A percentile compares a stretch with the other conserved stretches of the same genome.
These are phyloP conservation scores for Drosophila arawakana DNA, from an alignment of 1,140 invertebrate species.

Conservation along the genomic window DNA sequence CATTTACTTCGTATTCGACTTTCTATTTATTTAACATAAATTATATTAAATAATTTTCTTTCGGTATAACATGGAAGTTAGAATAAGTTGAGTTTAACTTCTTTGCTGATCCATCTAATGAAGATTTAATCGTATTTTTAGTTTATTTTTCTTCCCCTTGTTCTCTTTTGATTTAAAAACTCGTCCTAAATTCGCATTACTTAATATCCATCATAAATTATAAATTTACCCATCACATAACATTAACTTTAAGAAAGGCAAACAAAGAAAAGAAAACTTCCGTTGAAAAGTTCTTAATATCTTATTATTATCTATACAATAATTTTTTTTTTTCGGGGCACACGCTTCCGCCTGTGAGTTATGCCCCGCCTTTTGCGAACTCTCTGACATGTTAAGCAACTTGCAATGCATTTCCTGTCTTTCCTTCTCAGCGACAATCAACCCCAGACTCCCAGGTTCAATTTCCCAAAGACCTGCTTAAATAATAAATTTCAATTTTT, in stretches of 20 bases:
- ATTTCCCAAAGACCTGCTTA: slow-evolving; percentile 37
- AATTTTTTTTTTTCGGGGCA: slow-evolving; percentile 35
- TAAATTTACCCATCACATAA: slow-evolving; percentile 57
- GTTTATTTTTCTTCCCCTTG: background rate
- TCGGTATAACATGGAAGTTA: too few species aligned
- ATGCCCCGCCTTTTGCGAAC: slow-evolving; percentile 14
- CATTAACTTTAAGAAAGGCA: slow-evolving; percentile 37
- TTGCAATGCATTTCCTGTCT: slow-evolving; percentile 62
- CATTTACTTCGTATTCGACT: background rate
- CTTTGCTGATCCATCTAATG: background rate
- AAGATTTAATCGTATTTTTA: slow-evolving; percentile 15
- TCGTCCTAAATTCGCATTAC: slow-evolving; percentile 3
- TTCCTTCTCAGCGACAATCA: background rate
- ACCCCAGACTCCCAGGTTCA: background rate
- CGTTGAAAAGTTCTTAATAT: slow-evolving; percentile 62
- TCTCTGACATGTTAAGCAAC: slow-evolving; percentile 52
- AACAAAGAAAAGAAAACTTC: slow-evolving; percentile 32
- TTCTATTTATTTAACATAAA: background rate
- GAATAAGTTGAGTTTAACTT: background rate
- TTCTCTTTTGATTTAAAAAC: background rate
- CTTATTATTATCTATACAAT: slow-evolving; percentile 72
- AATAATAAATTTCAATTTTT: slow-evolving; percentile 81
- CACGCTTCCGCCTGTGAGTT: slow-evolving; percentile 26
- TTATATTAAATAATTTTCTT: background rate
- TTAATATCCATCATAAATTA: slow-evolving; percentile 66